Evolutionary conservation across 2,113 vertebrate genomes (phyloP), one percentile per base, ranked within the genome.

Genomic region (Cnemophilus loriae): DNA sequence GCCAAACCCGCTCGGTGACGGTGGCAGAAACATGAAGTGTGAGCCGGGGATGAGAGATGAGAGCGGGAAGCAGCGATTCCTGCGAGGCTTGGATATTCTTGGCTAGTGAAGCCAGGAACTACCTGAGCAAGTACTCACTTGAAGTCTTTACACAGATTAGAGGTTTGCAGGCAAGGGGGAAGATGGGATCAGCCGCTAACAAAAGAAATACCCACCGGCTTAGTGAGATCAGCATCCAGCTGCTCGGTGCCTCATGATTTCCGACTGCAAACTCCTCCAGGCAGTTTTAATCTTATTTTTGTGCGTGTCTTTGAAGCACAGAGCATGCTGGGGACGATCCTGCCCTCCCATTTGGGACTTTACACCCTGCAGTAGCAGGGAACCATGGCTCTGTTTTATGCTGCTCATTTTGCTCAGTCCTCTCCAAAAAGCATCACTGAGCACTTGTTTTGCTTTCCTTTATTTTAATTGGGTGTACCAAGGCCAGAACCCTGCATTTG

Each of bases 181-280:
- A 79, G 84, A 74, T 64, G 52, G 78, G 79, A 84, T 93, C 85
- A 90, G 82, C 46, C 71, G 8, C 79, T 44, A 91, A 91, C 85
- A 93, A 96, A 97, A 91, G 95, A 91, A 90, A 93, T 89, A 80
- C 41, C 86, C 76, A 42, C 23, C 0, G 20, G 93, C 79, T 93
- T 91, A 89, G 67, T 80, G 86, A 89, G 84, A 93, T 96, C 91
- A 46, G 94, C 90, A 89, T 92, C 94, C 86, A 94, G 71, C 91
- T 85, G 95, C 84, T 90, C 7, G 7, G 56, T 68, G 77, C 84
- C 80, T 79, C 83, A 21, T 35, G 65, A 80, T 75, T 95, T 86
- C 78, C 3, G 1, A 70, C 13, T 68, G 63, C 60, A 63, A 39
- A 67, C 88, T 90, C 79, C 73, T 93, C 1, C 16, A 81, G 79